Conservation (phyloP, 2,888 invertebrate species). For the Rambutsinella grinnellia region DNA sequence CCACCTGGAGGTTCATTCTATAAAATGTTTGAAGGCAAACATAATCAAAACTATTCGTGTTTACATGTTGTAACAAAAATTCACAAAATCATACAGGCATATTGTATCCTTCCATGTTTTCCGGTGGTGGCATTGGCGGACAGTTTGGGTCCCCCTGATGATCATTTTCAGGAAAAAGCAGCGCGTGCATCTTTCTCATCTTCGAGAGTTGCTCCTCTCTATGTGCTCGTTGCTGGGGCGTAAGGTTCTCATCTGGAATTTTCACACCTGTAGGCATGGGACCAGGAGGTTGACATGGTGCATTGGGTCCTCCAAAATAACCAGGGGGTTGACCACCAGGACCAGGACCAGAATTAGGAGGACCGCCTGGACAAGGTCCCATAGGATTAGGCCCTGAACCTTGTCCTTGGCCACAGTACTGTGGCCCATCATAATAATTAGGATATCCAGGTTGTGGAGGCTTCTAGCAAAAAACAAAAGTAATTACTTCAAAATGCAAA, state of each 20-base stretch:
- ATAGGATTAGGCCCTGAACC: slow-evolving; percentile 40
- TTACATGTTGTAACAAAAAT: background rate
- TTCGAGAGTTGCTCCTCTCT: slow-evolving; percentile 94
- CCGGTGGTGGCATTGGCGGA: slow-evolving; percentile 62
- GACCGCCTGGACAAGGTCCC: slow-evolving; percentile 44
- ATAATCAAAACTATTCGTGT: background rate
- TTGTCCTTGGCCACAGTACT: slow-evolving; percentile 55
- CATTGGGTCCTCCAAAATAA: slow-evolving; percentile 59
- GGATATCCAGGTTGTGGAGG: slow-evolving; percentile 64
- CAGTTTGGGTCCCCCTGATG: slow-evolving; percentile 62
- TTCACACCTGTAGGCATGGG: slow-evolving; percentile 77
- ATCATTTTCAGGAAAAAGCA: slow-evolving; percentile 79
- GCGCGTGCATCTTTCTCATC: slow-evolving; percentile 91
- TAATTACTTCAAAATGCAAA: no score
- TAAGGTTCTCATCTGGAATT: slow-evolving; percentile 95
- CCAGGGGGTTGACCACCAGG: slow-evolving; percentile 49
- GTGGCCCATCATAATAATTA: slow-evolving; percentile 64
- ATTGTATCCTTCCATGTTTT: slow-evolving; percentile 63
- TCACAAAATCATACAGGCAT: slow-evolving; percentile 61
- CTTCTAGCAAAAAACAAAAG: slow-evolving; percentile 46
- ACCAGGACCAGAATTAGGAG: slow-evolving; percentile 52
- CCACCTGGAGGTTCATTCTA: slow-evolving; percentile 58
- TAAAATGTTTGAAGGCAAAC: background rate
- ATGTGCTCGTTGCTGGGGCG: slow-evolving; percentile 94
- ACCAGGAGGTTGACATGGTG: slow-evolving; percentile 53